Conservation (phyloP, 2,113 vertebrate genomes). For the Callaeas wilsoni region DNA sequence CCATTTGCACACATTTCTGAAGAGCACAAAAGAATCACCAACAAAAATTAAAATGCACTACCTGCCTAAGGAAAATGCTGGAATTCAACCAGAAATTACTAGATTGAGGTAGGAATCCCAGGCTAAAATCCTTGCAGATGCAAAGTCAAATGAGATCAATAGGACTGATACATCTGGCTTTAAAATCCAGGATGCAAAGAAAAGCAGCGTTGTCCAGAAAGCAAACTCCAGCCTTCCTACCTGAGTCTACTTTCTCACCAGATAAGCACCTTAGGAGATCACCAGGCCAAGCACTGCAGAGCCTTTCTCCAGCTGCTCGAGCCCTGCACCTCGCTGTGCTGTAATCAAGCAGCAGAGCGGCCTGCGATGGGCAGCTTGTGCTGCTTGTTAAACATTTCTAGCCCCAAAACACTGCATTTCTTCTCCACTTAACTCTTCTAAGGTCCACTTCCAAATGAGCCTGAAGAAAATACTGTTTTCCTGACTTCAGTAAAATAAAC, state of each 20-base stretch:
- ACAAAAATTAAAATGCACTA: not conserved
- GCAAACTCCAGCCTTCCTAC: not conserved
- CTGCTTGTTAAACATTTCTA: not conserved
- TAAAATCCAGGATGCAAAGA: not conserved
- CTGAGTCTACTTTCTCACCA: not conserved
- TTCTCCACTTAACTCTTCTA: not conserved
- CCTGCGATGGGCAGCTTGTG: accelerated
- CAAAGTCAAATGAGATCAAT: not conserved
- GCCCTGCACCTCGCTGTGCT: accelerated
- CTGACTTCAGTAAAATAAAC: not conserved
- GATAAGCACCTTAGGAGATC: not conserved
- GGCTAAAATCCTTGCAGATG: not conserved
- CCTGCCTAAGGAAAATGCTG: not conserved
- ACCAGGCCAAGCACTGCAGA: not conserved
- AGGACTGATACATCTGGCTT: not conserved
- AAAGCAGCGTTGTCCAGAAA: not conserved
- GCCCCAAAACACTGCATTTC: not conserved
- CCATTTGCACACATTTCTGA: not conserved
- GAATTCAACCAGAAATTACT: not conserved
- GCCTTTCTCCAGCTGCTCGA: not conserved
- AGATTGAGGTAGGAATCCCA: not conserved
- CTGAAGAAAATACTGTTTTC: not conserved
- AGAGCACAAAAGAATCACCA: not conserved
- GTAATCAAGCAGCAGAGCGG: not conserved
- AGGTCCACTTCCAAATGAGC: not conserved